Conservation (phyloP, 1,140 invertebrate genomes). For the Aleiodes sp. region DNA sequence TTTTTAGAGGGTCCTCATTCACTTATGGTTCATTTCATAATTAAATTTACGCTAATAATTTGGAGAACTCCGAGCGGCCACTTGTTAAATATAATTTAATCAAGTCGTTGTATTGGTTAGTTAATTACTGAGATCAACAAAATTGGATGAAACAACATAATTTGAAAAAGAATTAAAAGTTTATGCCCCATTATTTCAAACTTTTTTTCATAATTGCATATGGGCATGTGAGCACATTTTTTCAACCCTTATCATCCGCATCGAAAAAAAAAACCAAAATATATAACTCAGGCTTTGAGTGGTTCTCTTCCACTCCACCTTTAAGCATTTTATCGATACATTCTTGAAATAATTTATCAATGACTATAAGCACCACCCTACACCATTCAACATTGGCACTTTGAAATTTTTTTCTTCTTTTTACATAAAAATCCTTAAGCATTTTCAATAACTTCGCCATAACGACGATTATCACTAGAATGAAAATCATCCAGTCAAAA, state of each 20-base stretch:
- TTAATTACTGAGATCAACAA: slow-evolving; percentile 67
- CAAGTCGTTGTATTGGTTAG: slow-evolving; percentile 61
- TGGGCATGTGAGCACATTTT: background rate
- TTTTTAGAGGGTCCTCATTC: no score
- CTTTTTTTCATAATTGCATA: slow-evolving; percentile 20
- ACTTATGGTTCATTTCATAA: slow-evolving; percentile 37
- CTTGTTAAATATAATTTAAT: slow-evolving; percentile 50
- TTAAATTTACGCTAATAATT: slow-evolving; percentile 46
- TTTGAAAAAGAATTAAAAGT: no score
- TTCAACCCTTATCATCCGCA: background rate
- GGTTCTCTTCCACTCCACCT: slow-evolving; percentile 7
- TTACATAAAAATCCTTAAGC: background rate
- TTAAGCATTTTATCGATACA: slow-evolving; percentile 18
- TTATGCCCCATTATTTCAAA: slow-evolving; percentile 46
- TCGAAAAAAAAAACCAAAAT: background rate
- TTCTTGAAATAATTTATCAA: slow-evolving; percentile 34
- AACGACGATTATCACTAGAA: no score
- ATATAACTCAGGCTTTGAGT: slow-evolving; percentile 40
- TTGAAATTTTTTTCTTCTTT: slow-evolving; percentile 32
- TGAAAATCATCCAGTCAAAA: no score
- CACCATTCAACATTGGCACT: slow-evolving; percentile 53
- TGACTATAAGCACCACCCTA: slow-evolving; percentile 34
- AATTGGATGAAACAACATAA: slow-evolving; percentile 48
- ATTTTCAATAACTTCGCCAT: background rate
- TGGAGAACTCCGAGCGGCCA: slow-evolving; percentile 48